Percentiles rank a stretch among this genome's conserved stretches.
Conservation (phyloP, 2,113 vertebrate genomes). For the Dromaius novaehollandiae region DNA sequence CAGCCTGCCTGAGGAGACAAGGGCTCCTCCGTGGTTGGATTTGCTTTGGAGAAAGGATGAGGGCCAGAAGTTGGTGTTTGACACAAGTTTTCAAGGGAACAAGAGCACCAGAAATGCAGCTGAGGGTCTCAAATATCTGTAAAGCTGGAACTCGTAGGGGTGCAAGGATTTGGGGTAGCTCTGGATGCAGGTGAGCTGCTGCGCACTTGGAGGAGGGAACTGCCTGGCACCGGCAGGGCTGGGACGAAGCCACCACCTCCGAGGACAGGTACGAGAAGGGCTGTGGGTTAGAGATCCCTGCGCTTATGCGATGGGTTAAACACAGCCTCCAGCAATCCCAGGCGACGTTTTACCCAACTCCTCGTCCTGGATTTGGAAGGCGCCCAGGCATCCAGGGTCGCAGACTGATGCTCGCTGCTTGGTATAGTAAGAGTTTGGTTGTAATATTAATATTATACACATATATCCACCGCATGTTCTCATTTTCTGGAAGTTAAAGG, state of each 20-base stretch:
- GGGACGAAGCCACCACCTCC: background rate
- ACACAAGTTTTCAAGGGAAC: background rate
- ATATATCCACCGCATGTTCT: background rate
- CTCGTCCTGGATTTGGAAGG: background rate
- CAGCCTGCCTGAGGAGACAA: background rate
- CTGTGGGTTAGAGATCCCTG: background rate
- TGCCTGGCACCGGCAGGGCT: rapidly evolving
- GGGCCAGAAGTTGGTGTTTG: background rate
- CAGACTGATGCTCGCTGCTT: background rate
- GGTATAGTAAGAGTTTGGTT: background rate
- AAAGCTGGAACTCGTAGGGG: background rate
- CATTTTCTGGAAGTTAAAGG: background rate
- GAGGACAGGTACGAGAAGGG: background rate
- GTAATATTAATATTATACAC: background rate
- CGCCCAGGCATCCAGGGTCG: background rate
- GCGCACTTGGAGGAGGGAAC: background rate
- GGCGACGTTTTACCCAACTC: background rate
- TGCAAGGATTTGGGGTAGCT: background rate
- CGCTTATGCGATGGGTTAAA: background rate
- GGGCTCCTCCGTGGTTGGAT: background rate
- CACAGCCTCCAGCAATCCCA: background rate
- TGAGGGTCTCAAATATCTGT: background rate
- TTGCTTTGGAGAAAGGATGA: background rate
- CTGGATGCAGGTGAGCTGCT: background rate
- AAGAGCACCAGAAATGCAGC: background rate